Evolutionary conservation across 2,113 vertebrate species (phyloP).

Genomic region (Catagonus wagneri): DNA sequence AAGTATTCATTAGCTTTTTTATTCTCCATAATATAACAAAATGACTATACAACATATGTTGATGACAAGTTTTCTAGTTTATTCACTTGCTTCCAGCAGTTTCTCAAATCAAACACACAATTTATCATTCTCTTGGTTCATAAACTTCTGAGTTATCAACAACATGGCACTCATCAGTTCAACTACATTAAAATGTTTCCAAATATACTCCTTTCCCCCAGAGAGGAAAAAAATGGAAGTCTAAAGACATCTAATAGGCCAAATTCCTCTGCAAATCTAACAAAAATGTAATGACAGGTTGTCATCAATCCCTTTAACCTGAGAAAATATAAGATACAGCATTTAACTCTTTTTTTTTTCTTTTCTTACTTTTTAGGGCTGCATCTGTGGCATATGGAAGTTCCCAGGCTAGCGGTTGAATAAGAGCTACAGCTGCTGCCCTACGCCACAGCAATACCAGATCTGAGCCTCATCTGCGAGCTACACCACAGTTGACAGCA

Average conservation of each 20-base stretch:
- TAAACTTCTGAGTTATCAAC: conserved; percentile 65
- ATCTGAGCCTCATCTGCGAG: no score
- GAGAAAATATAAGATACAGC: neutral
- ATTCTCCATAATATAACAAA: conserved; percentile 68
- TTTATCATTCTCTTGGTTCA: conserved; percentile 62
- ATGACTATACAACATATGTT: conserved; percentile 63
- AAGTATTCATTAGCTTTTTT: conserved; percentile 54
- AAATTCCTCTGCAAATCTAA: conserved; percentile 54
- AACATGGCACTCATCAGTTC: conserved; percentile 62
- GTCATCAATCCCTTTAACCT: conserved; percentile 12
- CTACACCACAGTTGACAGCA: no score
- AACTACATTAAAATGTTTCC: conserved; percentile 54
- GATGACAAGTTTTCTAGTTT: conserved; percentile 62
- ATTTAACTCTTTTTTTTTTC: neutral
- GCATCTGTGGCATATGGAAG: no score
- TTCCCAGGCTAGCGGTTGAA: no score
- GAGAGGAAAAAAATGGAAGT: neutral
- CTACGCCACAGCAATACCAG: no score
- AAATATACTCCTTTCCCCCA: neutral
- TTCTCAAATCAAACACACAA: conserved; percentile 66
- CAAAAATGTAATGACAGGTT: conserved; percentile 36
- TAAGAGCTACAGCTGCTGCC: no score
- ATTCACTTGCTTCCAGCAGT: conserved; percentile 63
- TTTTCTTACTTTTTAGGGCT: no score
- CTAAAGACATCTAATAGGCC: conserved; percentile 28